Evolutionary conservation across 2,888 invertebrate species (phyloP).

Genomic region (Myopa tessellatipennis): DNA sequence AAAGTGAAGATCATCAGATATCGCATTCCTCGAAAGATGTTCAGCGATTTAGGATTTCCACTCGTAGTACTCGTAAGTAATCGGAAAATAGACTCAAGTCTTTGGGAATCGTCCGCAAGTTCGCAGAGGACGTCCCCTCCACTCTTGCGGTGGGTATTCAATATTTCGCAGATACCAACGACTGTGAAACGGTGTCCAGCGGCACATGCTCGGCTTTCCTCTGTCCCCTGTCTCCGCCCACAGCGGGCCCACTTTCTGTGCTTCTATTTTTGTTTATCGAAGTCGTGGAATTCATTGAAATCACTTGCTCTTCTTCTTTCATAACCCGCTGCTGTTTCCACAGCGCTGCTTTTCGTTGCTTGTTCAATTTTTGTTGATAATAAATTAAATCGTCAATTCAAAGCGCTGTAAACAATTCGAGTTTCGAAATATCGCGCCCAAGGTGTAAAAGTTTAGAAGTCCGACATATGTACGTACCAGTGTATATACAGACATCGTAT

Average conservation of each 20-base stretch:
- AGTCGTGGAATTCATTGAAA: background rate
- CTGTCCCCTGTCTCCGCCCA: background rate
- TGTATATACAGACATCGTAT: background rate
- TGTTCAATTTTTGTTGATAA: constrained; percentile 44
- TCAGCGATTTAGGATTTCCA: no score
- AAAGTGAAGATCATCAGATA: no score
- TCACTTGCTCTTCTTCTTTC: background rate
- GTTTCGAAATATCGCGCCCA: constrained; percentile 23
- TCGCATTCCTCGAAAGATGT: no score
- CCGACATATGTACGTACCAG: background rate
- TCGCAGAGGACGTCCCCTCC: no score
- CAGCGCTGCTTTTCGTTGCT: background rate
- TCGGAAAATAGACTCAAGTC: no score
- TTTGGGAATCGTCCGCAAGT: no score
- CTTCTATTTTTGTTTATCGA: constrained; percentile 1
- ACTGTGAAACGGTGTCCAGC: background rate
- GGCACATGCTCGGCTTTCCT: background rate
- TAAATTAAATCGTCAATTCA: constrained; percentile 47
- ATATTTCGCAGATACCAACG: no score
- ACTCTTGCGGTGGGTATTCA: no score
- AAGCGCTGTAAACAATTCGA: constrained; percentile 29
- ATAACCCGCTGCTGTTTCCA: background rate
- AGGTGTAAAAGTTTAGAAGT: constrained; percentile 32
- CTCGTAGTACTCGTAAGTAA: no score
- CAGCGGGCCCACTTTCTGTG: background rate